These are phyloP conservation scores for Lutjanus argentimaculatus DNA, from an alignment of 2,797 vertebrate genomes.

Conservation along the genomic window DNA sequence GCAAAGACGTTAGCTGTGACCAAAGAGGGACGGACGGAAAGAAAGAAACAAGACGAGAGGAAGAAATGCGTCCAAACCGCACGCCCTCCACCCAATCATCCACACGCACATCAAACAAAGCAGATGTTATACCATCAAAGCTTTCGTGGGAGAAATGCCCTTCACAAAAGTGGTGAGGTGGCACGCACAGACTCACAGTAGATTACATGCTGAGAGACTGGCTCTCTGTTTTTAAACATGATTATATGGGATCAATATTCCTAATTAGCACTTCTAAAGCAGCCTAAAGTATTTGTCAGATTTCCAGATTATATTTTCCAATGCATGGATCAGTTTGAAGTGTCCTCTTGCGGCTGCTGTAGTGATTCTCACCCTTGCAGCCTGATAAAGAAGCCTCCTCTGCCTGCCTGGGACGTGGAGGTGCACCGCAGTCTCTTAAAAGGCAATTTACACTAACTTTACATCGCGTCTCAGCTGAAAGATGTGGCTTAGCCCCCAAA, in stretches of 20 bases:
- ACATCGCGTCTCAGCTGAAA: slow-evolving; percentile 11
- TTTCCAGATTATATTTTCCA: slow-evolving; percentile 73
- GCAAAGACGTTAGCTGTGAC: slow-evolving; percentile 55
- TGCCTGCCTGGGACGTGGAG: slow-evolving; percentile 5
- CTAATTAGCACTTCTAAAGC: slow-evolving; percentile 77
- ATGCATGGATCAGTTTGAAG: slow-evolving; percentile 78
- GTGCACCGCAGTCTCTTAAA: slow-evolving; percentile 11
- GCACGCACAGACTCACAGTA: slow-evolving; percentile 54
- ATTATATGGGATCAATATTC: slow-evolving; percentile 74
- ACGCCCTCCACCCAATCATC: slow-evolving; percentile 33
- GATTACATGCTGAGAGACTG: slow-evolving; percentile 57
- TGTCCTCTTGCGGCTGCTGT: slow-evolving; percentile 59
- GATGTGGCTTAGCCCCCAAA: slow-evolving; percentile 2
- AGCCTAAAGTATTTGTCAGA: slow-evolving; percentile 66
- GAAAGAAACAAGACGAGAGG: slow-evolving; percentile 24
- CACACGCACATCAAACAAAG: slow-evolving; percentile 44
- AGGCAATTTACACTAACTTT: slow-evolving; percentile 34
- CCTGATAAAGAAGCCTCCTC: slow-evolving; percentile 41
- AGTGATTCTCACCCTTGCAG: slow-evolving; percentile 57
- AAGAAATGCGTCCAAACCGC: slow-evolving; percentile 49
- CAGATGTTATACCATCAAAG: slow-evolving; percentile 68
- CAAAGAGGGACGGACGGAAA: slow-evolving; percentile 39
- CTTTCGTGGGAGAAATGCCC: slow-evolving; percentile 66
- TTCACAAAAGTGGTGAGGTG: slow-evolving; percentile 73
- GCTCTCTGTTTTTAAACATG: slow-evolving; percentile 66